These are phyloP conservation scores for Lates calcarifer DNA, from an alignment of 2,113 vertebrate genomes.

Conservation along the genomic window DNA sequence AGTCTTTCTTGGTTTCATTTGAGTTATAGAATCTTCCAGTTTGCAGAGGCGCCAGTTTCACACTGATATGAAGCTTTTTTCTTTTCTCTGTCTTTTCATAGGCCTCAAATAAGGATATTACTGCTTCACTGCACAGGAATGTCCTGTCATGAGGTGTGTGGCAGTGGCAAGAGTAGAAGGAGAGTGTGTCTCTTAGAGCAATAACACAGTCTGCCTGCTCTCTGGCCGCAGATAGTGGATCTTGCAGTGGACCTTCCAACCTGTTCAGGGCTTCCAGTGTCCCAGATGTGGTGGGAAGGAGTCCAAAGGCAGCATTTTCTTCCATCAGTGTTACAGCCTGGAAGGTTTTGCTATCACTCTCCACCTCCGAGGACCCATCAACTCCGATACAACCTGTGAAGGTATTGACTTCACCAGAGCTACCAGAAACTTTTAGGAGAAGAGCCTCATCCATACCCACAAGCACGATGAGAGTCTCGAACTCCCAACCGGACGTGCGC, in stretches of 20 bases:
- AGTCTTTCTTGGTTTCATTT: slow-evolving; percentile 33
- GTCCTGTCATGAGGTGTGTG: slow-evolving; percentile 58
- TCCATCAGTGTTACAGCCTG: slow-evolving; percentile 85
- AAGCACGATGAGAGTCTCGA: slow-evolving; percentile 51
- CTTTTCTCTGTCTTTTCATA: slow-evolving; percentile 57
- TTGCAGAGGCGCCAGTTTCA: slow-evolving; percentile 18
- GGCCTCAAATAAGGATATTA: slow-evolving; percentile 61
- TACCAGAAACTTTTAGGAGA: slow-evolving; percentile 15
- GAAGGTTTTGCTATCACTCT: slow-evolving; percentile 67
- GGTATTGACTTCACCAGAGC: neutral
- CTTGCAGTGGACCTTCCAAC: slow-evolving; percentile 40
- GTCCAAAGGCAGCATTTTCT: slow-evolving; percentile 79
- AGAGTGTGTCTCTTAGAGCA: slow-evolving; percentile 42
- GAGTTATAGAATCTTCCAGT: slow-evolving; percentile 24
- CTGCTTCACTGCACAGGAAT: slow-evolving; percentile 72
- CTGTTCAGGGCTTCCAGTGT: slow-evolving; percentile 47
- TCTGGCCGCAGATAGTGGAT: slow-evolving; percentile 27
- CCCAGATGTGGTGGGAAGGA: slow-evolving; percentile 43
- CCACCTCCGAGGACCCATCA: slow-evolving; percentile 5
- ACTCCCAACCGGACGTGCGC: slow-evolving; percentile 15
- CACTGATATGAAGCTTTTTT: slow-evolving; percentile 18
- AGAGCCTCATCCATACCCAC: slow-evolving; percentile 8
- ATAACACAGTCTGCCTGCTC: slow-evolving; percentile 48
- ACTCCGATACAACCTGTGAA: slow-evolving; percentile 11
- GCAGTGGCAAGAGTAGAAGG: slow-evolving; percentile 52